phyloP scores from a whole-genome alignment of 1,140 invertebrate species.

The Sarcophaga peregrina region DNA sequence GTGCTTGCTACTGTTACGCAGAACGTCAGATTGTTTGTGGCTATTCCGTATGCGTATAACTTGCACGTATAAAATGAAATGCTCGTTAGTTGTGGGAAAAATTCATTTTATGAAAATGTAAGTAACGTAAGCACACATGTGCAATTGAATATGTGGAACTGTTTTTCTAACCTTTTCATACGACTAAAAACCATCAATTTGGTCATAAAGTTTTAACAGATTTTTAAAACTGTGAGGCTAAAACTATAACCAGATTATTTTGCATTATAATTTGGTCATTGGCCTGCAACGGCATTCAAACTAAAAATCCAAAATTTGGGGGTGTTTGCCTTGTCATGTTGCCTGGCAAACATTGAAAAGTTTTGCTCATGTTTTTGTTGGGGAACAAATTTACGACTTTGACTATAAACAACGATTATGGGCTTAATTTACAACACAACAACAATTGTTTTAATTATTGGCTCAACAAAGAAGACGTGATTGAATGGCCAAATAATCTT shows the following conservation, averaged over 20 bases:
- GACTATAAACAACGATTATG: neutral
- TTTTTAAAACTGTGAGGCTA: neutral
- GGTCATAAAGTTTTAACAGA: neutral
- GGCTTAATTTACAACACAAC: neutral
- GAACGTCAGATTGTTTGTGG: slow-evolving; percentile 28
- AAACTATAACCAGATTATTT: neutral
- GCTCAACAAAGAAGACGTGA: neutral
- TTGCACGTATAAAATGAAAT: slow-evolving; percentile 31
- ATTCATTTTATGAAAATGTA: slow-evolving; percentile 30
- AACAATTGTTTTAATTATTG: neutral
- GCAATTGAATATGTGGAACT: neutral
- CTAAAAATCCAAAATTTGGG: neutral
- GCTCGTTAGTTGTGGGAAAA: slow-evolving; percentile 41
- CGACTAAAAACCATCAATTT: neutral
- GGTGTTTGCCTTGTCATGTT: neutral
- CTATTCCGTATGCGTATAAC: neutral
- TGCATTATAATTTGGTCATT: slow-evolving; percentile 6
- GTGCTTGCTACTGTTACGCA: neutral
- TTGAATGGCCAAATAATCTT: too few relatives aligned
- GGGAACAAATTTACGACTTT: neutral
- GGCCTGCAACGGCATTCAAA: neutral
- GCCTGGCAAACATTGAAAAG: neutral
- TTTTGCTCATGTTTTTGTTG: neutral
- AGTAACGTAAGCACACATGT: neutral
- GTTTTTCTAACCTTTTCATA: neutral